A percentile compares a stretch with the other conserved stretches of the same genome.
Conservation (phyloP, 2,888 invertebrate species). For the Drosophila setosimentum region DNA sequence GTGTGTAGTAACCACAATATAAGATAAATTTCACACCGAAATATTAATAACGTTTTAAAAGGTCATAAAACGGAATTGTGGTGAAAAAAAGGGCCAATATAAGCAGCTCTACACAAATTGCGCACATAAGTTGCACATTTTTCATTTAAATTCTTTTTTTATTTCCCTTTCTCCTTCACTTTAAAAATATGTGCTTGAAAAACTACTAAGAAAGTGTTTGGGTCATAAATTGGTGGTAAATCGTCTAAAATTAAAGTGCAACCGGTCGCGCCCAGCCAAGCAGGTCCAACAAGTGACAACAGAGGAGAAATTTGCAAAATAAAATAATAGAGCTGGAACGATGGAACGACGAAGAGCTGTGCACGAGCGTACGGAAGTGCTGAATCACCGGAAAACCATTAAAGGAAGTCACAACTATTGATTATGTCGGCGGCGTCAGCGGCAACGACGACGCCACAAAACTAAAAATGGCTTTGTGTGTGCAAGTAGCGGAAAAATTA, state of each 20-base stretch:
- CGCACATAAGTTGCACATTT: slow-evolving; percentile 45
- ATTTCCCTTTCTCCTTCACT: background rate
- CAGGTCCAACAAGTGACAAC: slow-evolving; percentile 70
- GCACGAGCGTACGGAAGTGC: slow-evolving; percentile 63
- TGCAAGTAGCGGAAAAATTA: slow-evolving; percentile 72
- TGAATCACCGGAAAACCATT: slow-evolving; percentile 82
- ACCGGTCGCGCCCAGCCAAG: slow-evolving; percentile 34
- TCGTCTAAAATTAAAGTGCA: slow-evolving; percentile 57
- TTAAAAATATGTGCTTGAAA: slow-evolving; percentile 21
- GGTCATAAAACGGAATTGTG: slow-evolving; percentile 25
- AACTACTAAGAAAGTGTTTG: slow-evolving; percentile 52
- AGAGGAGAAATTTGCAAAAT: slow-evolving; percentile 58
- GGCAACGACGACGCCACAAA: slow-evolving; percentile 35
- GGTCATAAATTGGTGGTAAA: slow-evolving; percentile 48
- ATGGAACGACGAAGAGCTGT: slow-evolving; percentile 19
- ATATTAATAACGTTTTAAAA: slow-evolving; percentile 57
- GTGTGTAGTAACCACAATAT: slow-evolving; percentile 50
- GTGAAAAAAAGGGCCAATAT: slow-evolving; percentile 13
- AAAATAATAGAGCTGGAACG: slow-evolving; percentile 54
- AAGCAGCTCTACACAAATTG: slow-evolving; percentile 33
- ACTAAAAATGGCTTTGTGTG: slow-evolving; percentile 71
- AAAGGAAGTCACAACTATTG: slow-evolving; percentile 82
- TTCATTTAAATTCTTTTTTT: slow-evolving; percentile 37
- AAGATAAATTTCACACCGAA: slow-evolving; percentile 57
- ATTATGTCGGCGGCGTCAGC: slow-evolving; percentile 71